Conservation (phyloP, 2,888 invertebrate species). For the Ochlodes sylvanus region DNA sequence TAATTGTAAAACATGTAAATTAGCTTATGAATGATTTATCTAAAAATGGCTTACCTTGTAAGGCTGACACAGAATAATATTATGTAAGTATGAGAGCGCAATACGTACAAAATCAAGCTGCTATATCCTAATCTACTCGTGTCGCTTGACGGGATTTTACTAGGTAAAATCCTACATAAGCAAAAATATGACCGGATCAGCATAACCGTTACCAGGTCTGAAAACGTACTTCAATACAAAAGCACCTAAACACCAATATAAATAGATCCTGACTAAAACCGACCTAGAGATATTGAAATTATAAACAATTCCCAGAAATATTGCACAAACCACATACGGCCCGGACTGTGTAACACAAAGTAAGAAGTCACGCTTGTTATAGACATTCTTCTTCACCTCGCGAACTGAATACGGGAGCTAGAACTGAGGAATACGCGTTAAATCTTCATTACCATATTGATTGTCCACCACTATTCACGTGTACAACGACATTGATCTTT, state of each 20-base stretch:
- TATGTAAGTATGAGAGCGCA: no score
- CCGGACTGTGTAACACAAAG: constrained; percentile 60
- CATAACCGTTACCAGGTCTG: not conserved
- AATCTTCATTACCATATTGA: constrained; percentile 79
- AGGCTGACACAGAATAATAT: no score
- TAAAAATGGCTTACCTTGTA: no score
- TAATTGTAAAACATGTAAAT: no score
- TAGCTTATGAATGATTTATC: no score
- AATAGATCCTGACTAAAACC: constrained; percentile 12
- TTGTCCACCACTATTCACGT: constrained; percentile 76
- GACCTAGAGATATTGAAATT: constrained; percentile 22
- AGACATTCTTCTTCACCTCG: constrained; percentile 66
- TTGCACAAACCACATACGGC: constrained; percentile 59
- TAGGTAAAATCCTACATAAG: not conserved
- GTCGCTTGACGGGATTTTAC: not conserved
- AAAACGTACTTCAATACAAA: no score
- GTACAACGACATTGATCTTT: constrained; percentile 81
- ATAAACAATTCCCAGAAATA: constrained; percentile 53
- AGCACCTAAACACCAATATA: not conserved
- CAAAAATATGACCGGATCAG: not conserved
- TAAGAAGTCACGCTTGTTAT: constrained; percentile 64
- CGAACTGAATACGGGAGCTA: constrained; percentile 70
- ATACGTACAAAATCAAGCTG: no score
- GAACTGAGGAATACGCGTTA: constrained; percentile 64
- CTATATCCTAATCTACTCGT: no score